Percentiles rank a stretch among this genome's conserved stretches.
Evolutionary conservation across 2,113 vertebrate genomes (phyloP).

Genomic region (Odontesthes bonariensis): DNA sequence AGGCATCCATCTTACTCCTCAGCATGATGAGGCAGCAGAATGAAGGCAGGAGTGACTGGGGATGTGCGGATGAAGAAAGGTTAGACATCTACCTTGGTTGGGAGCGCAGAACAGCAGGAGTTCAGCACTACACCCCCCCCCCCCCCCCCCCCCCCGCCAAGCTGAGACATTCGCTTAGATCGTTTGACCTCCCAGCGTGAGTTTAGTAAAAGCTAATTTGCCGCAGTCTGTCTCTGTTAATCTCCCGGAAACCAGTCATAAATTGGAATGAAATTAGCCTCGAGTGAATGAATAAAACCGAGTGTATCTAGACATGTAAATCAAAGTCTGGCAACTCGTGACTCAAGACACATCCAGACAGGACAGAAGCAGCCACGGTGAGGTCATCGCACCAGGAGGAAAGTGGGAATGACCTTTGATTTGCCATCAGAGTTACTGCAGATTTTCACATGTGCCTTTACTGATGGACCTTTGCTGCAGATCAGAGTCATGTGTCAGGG

Average conservation of each 20-base stretch:
- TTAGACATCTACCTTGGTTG: constrained; percentile 61
- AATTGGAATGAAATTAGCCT: not conserved
- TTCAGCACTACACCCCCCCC: constrained; percentile 14
- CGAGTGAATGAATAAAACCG: no score
- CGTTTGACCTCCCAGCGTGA: constrained; percentile 84
- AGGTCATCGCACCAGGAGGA: no score
- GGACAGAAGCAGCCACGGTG: no score
- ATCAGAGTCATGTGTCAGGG: no score
- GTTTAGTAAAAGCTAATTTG: constrained; percentile 85
- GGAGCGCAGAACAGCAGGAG: constrained; percentile 61
- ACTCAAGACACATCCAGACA: no score
- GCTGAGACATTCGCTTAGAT: constrained; percentile 66
- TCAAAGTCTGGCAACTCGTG: no score
- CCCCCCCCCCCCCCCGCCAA: no score
- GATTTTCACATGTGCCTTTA: no score
- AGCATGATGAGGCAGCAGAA: constrained; percentile 55
- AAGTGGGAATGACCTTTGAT: no score
- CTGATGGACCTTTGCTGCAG: no score
- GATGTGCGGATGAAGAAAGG: constrained; percentile 78
- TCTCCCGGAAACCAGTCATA: constrained; percentile 19
- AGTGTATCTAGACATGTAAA: no score
- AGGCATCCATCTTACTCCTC: constrained; percentile 68
- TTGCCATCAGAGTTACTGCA: no score
- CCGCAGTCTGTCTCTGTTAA: constrained; percentile 25
- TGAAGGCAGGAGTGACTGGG: constrained; percentile 13